phyloP scores from a whole-genome alignment of 2,888 invertebrate genomes.

The Atherix ibis region DNA sequence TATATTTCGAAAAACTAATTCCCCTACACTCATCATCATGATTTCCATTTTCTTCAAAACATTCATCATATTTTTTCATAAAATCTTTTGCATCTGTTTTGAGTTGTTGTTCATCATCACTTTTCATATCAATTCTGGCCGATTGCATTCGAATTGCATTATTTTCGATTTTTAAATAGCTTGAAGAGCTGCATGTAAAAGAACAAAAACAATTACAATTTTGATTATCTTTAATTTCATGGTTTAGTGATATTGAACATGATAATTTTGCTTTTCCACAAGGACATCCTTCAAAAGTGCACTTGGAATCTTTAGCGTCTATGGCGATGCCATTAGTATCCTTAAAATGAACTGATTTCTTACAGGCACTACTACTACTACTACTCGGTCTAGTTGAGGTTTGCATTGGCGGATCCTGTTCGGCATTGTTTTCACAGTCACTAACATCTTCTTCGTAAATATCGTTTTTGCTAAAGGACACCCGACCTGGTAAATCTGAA shows the following conservation, averaged over 20 bases:
- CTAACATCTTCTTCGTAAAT: slow-evolving; percentile 22
- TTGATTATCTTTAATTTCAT: slow-evolving; percentile 26
- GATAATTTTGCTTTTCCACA: too few species aligned
- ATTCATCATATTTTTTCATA: too few species aligned
- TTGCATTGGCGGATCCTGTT: too few species aligned
- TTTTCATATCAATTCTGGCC: too few species aligned
- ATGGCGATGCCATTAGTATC: slow-evolving; percentile 20
- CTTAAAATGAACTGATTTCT: slow-evolving; percentile 29
- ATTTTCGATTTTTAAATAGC: slow-evolving; percentile 2
- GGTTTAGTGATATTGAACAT: too few species aligned
- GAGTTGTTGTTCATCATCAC: neutral
- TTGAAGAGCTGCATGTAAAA: slow-evolving; percentile 8
- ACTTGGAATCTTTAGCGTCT: too few species aligned
- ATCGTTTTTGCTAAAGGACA: slow-evolving; percentile 26
- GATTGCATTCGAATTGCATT: slow-evolving; percentile 2
- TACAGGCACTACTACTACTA: too few species aligned
- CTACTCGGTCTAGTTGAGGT: slow-evolving; percentile 10
- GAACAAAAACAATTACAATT: slow-evolving; percentile 18
- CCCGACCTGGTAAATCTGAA: slow-evolving; percentile 31
- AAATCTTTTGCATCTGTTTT: neutral
- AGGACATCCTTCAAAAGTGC: too few species aligned
- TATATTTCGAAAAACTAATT: too few species aligned
- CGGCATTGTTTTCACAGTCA: slow-evolving; percentile 28
- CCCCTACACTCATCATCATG: too few species aligned
- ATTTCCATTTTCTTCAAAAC: too few species aligned